phyloP scores from a whole-genome alignment of 2,797 vertebrate genomes.

The Mormyrops boulengeri region DNA sequence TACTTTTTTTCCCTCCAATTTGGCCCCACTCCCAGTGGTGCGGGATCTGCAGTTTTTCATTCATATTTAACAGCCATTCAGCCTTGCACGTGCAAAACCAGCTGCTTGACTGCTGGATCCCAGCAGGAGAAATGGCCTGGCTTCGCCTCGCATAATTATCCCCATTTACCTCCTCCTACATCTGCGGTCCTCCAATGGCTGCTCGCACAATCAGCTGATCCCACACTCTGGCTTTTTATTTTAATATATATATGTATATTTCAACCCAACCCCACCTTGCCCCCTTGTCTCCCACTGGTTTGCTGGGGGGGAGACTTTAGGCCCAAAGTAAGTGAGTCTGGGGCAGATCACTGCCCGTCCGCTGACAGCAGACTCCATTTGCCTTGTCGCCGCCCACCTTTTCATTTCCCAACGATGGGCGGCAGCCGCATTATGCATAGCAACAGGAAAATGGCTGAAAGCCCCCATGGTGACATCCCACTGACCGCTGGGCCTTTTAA shows the following conservation, averaged over 20 bases:
- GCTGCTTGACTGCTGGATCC: conserved; percentile 43
- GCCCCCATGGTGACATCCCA: conserved; percentile 20
- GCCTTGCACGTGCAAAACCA: conserved; percentile 36
- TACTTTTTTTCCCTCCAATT: conserved; percentile 23
- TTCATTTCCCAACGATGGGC: conserved; percentile 25
- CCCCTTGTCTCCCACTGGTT: neutral
- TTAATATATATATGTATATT: neutral
- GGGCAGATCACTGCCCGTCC: conserved; percentile 13
- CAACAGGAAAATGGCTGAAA: conserved; percentile 20
- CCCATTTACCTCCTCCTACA: conserved; percentile 45
- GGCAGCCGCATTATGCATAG: neutral
- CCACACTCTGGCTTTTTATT: neutral
- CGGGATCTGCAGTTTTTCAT: conserved; percentile 25
- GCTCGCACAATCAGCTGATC: conserved; percentile 46
- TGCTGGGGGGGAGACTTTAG: neutral
- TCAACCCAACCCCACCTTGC: neutral
- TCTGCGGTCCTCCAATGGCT: conserved; percentile 35
- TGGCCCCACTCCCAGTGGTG: conserved; percentile 40
- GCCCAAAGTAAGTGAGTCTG: neutral
- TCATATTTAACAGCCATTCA: conserved; percentile 44
- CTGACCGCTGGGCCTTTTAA: conserved; percentile 31
- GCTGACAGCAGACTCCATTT: conserved; percentile 20
- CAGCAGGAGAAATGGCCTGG: conserved; percentile 44
- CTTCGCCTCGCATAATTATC: conserved; percentile 53
- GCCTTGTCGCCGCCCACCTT: neutral